Conservation (phyloP, 2,797 vertebrate species). For the Clarias platycephalus region DNA sequence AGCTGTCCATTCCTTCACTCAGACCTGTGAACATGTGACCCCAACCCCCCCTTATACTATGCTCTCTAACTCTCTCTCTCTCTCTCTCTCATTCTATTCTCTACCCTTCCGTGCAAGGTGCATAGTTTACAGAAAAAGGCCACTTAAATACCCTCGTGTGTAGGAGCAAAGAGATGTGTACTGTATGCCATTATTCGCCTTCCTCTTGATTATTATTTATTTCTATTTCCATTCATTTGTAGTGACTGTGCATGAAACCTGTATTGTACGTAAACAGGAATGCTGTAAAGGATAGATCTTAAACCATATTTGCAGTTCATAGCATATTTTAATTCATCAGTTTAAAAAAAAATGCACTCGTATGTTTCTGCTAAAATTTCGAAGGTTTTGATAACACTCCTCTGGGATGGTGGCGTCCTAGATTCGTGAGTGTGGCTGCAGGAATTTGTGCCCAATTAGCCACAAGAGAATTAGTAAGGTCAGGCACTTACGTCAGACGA, state of each 20-base stretch:
- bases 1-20: constrained; percentile 78
- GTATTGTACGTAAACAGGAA: constrained; percentile 24
- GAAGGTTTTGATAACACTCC: not conserved
- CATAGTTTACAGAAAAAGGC: constrained; percentile 1
- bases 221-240: not conserved
- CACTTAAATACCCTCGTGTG: not conserved
- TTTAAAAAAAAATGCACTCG: not conserved
- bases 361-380: not conserved
- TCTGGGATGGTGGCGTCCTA: too few species aligned
- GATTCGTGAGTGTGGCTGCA: not conserved
- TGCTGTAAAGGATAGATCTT: not conserved
- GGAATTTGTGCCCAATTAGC: not conserved
- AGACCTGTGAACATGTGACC: constrained; percentile 29
- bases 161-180: not conserved
- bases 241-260: constrained; percentile 8
- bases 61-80: constrained; percentile 17
- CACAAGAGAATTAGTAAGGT: not conserved
- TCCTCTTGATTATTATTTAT: not conserved
- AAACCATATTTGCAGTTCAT: not conserved
- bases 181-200: not conserved
- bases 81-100: not conserved
- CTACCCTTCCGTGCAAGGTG: constrained; percentile 37
- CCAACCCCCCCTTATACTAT: constrained; percentile 5
- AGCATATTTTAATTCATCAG: not conserved
- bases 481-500: not conserved